These are phyloP conservation scores for Homalodisca vitripennis DNA, from an alignment of 1,140 invertebrate species.

Conservation along the genomic window DNA sequence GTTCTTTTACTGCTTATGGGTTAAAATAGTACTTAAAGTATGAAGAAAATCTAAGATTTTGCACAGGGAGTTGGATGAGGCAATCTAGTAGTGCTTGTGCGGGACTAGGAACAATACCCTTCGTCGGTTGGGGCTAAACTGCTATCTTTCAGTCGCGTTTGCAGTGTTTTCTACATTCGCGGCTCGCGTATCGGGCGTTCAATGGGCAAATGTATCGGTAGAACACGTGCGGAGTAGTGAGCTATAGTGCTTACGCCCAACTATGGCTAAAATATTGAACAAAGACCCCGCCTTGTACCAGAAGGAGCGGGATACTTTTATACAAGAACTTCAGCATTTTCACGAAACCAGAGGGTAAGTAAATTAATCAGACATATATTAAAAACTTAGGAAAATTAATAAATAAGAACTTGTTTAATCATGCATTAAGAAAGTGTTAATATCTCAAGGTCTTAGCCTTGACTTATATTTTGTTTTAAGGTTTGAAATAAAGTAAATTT, in stretches of 20 bases:
- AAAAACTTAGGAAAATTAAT: neutral
- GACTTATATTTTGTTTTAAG: no score
- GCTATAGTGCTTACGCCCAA: slow-evolving; percentile 31
- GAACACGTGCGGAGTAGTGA: slow-evolving; percentile 38
- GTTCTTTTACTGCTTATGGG: neutral
- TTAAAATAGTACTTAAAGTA: slow-evolving; percentile 6
- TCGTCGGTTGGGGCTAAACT: slow-evolving; percentile 43
- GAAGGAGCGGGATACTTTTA: slow-evolving; percentile 67
- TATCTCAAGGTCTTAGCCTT: no score
- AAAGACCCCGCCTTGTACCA: slow-evolving; percentile 70
- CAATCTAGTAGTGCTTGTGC: slow-evolving; percentile 41
- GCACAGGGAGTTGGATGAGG: slow-evolving; percentile 43
- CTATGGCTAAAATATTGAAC: slow-evolving; percentile 67
- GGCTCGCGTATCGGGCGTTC: slow-evolving; percentile 42
- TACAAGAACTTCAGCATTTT: slow-evolving; percentile 78
- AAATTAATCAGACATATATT: neutral
- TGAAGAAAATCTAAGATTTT: neutral
- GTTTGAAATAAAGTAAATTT: no score
- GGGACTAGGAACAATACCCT: slow-evolving; percentile 43
- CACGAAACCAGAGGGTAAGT: slow-evolving; percentile 82
- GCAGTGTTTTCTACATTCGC: slow-evolving; percentile 41
- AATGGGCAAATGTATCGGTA: slow-evolving; percentile 39
- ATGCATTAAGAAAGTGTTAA: no score
- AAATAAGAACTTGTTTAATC: no score
- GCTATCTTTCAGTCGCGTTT: slow-evolving; percentile 42